Conservation (phyloP, 2,113 vertebrate species). For the Aphyosemion australe region DNA sequence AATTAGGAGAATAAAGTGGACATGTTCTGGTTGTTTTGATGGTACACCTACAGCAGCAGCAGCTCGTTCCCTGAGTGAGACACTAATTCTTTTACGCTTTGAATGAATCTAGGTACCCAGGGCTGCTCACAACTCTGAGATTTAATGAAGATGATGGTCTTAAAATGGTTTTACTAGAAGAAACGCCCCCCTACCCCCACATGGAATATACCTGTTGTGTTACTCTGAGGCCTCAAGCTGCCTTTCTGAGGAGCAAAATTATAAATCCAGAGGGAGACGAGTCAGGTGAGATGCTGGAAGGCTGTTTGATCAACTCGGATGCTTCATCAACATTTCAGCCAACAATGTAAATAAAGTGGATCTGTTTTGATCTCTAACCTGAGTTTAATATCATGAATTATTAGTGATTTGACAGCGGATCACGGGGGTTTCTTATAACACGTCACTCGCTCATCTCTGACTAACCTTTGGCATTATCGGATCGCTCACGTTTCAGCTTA, state of each 20-base stretch:
- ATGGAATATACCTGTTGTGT: conserved; percentile 76
- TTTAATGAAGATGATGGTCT: conserved; percentile 79
- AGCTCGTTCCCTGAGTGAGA: conserved; percentile 62
- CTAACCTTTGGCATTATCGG: conserved; percentile 29
- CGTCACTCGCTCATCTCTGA: conserved; percentile 22
- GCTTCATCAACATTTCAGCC: conserved; percentile 2
- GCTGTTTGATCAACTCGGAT: conserved; percentile 37
- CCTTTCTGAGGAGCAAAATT: conserved; percentile 75
- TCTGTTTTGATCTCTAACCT: background rate
- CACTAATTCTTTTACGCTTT: conserved; percentile 79
- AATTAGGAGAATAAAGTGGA: conserved; percentile 64
- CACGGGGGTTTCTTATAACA: conserved; percentile 9
- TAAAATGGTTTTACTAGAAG: conserved; percentile 79
- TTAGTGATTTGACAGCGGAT: conserved; percentile 7
- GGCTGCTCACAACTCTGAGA: conserved; percentile 77
- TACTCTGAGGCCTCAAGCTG: conserved; percentile 70
- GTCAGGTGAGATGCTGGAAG: conserved; percentile 76
- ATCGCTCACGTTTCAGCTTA: conserved; percentile 42
- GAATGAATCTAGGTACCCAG: conserved; percentile 82
- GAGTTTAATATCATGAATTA: conserved; percentile 18
- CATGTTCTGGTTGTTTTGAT: conserved; percentile 68
- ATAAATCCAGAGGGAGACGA: conserved; percentile 75
- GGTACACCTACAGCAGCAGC: conserved; percentile 59
- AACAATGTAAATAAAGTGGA: conserved; percentile 8
- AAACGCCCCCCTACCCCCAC: conserved; percentile 50